Evolutionary conservation across 1,140 invertebrate genomes (phyloP).

Genomic region (Rhizoglyphus robini): DNA sequence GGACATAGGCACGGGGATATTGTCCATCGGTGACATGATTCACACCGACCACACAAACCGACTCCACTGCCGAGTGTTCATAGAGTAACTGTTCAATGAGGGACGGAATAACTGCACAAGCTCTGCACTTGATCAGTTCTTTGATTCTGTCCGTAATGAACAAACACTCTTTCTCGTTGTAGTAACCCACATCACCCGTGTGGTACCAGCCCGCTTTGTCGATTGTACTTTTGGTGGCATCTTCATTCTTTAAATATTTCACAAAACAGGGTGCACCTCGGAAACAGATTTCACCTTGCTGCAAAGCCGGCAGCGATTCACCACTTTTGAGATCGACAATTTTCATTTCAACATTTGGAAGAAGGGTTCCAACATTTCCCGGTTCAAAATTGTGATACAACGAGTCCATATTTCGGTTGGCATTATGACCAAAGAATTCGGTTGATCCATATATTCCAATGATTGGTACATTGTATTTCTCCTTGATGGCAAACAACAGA

Average conservation of each 20-base stretch:
- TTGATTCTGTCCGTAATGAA: slow-evolving; percentile 30
- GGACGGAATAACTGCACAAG: slow-evolving; percentile 27
- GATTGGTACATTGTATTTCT: neutral
- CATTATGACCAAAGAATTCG: neutral
- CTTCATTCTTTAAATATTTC: slow-evolving; percentile 25
- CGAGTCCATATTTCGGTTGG: neutral
- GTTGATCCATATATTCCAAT: slow-evolving; percentile 6
- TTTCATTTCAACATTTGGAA: slow-evolving; percentile 15
- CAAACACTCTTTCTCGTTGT: slow-evolving; percentile 27
- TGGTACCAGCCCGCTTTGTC: slow-evolving; percentile 25
- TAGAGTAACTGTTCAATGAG: slow-evolving; percentile 41
- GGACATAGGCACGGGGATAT: slow-evolving; percentile 43
- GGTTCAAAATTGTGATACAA: slow-evolving; percentile 2
- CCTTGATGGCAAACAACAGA: neutral
- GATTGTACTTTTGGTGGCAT: slow-evolving; percentile 21
- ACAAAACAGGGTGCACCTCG: slow-evolving; percentile 30
- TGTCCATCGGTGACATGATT: slow-evolving; percentile 77
- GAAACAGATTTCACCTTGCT: slow-evolving; percentile 39
- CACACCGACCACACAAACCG: slow-evolving; percentile 73
- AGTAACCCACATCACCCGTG: slow-evolving; percentile 28
- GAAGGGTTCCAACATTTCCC: neutral
- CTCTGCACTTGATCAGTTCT: slow-evolving; percentile 29
- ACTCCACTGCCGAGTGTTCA: slow-evolving; percentile 60
- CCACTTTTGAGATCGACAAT: slow-evolving; percentile 43
- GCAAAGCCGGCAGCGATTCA: slow-evolving; percentile 36